Percentiles rank a stretch among this genome's conserved stretches.
These are phyloP conservation scores for Pheucticus melanocephalus DNA, from an alignment of 2,113 vertebrate genomes.

Conservation along the genomic window DNA sequence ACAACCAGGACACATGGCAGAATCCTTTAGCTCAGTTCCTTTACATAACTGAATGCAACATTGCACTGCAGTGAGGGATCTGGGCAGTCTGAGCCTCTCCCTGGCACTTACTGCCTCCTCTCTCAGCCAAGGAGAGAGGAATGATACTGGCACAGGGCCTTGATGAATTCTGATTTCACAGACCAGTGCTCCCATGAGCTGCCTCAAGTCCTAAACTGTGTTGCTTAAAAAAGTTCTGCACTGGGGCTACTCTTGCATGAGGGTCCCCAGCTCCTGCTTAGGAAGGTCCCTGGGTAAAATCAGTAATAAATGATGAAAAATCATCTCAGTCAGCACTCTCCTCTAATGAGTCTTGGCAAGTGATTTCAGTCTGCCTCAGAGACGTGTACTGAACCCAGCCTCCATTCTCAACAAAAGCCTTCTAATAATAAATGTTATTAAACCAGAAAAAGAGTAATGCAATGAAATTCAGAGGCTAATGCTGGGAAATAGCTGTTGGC, in stretches of 20 bases:
- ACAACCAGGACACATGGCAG: background rate
- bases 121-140: background rate
- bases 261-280: background rate
- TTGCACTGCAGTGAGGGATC: background rate
- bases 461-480: background rate
- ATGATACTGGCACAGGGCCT: background rate
- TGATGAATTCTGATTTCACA: background rate
- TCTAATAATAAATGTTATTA: background rate
- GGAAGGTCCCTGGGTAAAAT: background rate
- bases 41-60: background rate
- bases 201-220: background rate
- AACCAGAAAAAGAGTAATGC: background rate
- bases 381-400: background rate
- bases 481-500: background rate
- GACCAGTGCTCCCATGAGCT: background rate
- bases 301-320: background rate
- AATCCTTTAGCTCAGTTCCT: background rate
- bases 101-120: background rate
- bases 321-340: background rate
- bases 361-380: background rate
- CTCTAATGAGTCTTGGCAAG: background rate
- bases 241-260: background rate
- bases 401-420: background rate
- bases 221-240: background rate
- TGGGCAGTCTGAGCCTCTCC: background rate